phyloP scores from a whole-genome alignment of 2,797 vertebrate genomes.

The Artibeus jamaicensis region DNA sequence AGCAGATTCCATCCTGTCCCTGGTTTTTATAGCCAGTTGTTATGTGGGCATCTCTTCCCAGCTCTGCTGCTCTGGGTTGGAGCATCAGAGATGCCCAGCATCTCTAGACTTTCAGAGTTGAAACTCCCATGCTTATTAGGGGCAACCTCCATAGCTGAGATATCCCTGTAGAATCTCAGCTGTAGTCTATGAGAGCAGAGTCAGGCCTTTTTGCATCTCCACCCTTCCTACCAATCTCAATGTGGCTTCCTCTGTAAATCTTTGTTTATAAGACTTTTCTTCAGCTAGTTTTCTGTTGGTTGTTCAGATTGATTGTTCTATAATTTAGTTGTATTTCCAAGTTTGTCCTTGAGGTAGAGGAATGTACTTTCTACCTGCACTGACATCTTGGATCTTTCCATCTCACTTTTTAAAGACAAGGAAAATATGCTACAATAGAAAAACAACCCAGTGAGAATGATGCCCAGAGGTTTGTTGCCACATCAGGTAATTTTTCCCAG shows the following conservation, averaged over 20 bases:
- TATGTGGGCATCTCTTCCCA: not conserved
- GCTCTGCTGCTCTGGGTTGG: not conserved
- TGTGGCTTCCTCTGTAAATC: not conserved
- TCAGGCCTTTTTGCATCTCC: not conserved
- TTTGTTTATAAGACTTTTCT: not conserved
- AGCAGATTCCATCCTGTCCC: not conserved
- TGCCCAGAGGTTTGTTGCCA: not conserved
- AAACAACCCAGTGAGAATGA: not conserved
- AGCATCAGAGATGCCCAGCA: not conserved
- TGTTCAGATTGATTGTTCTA: not conserved
- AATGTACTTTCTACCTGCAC: not conserved
- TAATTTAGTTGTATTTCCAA: not conserved
- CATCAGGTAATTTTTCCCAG: not conserved
- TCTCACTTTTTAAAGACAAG: not conserved
- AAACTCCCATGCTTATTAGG: not conserved
- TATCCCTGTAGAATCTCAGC: not conserved
- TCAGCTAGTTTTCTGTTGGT: not conserved
- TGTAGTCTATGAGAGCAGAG: not conserved
- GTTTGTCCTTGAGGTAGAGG: not conserved
- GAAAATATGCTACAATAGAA: conserved; percentile 7
- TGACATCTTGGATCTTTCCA: not conserved
- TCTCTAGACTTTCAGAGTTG: too few species aligned
- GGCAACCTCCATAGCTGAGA: not conserved
- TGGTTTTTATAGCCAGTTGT: not conserved
- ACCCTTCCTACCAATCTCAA: not conserved